Percentiles rank a stretch among this genome's conserved stretches.
These are phyloP conservation scores for Caenorhabditis sp. DNA, from an alignment of 2,888 invertebrate genomes.

Conservation along the genomic window DNA sequence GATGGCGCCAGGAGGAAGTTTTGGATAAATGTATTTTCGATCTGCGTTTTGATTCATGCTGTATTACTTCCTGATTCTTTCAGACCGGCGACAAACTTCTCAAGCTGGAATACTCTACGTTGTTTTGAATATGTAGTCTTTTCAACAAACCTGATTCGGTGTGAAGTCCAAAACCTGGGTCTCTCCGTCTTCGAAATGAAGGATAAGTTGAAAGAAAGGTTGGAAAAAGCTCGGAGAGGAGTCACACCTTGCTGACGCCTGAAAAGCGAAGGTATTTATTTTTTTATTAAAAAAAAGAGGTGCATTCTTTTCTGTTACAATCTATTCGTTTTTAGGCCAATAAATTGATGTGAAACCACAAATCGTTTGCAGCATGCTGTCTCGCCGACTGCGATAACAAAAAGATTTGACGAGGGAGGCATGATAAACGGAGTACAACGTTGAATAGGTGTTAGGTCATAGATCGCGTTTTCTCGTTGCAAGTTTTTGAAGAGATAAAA, in stretches of 20 bases:
- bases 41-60: constrained; percentile 58
- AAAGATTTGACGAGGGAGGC: constrained; percentile 26
- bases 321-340: constrained; percentile 36
- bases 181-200: constrained; percentile 66
- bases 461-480: constrained; percentile 17
- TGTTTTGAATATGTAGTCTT: background rate
- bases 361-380: constrained; percentile 12
- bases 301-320: background rate
- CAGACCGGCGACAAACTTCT: constrained; percentile 36
- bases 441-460: constrained; percentile 17
- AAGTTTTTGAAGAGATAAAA: background rate
- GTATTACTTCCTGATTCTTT: background rate
- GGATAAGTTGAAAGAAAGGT: constrained; percentile 61
- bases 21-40: constrained; percentile 66
- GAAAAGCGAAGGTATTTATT: background rate
- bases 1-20: constrained; percentile 73
- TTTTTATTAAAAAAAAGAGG: background rate
- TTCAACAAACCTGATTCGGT: constrained; percentile 56
- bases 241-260: constrained; percentile 59
- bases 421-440: constrained; percentile 21
- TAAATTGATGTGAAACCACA: constrained; percentile 10
- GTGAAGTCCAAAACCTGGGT: constrained; percentile 69
- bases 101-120: constrained; percentile 37
- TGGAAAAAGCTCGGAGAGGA: constrained; percentile 52
- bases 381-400: constrained; percentile 8